A percentile compares a stretch with the other conserved stretches of the same genome.
Conservation (phyloP, 2,113 vertebrate species). For the Chamaea fasciata region DNA sequence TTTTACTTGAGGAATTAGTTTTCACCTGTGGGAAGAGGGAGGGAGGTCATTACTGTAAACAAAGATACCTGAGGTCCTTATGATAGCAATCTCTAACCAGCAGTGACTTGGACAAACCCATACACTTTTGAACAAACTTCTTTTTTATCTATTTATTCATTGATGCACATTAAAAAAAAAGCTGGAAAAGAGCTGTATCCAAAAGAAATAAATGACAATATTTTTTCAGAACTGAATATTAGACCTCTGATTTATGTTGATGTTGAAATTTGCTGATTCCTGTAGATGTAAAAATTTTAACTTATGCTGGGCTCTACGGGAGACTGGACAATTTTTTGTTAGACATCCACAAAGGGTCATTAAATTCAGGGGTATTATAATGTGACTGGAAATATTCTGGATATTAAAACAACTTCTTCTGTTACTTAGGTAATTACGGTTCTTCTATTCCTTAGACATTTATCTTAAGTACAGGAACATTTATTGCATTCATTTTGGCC, state of each 20-base stretch:
- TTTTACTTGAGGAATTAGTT: neutral
- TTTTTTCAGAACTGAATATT: neutral
- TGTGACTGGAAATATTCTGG: neutral
- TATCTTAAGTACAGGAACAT: neutral
- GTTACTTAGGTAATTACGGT: neutral
- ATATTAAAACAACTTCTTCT: neutral
- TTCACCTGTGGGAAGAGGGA: neutral
- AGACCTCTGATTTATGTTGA: neutral
- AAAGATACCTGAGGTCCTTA: neutral
- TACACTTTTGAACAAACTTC: neutral
- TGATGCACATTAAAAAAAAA: neutral
- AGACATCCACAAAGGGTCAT: neutral
- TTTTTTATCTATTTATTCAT: neutral
- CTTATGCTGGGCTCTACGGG: neutral
- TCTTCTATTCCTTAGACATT: neutral
- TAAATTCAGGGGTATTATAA: neutral
- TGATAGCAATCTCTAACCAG: neutral
- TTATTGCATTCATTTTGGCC: neutral
- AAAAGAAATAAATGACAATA: fast-evolving
- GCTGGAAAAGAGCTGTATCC: neutral
- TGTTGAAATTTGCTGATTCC: neutral
- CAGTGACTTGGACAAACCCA: neutral
- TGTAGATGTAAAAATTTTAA: neutral
- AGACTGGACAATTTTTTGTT: neutral
- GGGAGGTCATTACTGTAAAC: neutral